phyloP scores from a whole-genome alignment of 2,113 vertebrate species.

The Seriola rivoliana region DNA sequence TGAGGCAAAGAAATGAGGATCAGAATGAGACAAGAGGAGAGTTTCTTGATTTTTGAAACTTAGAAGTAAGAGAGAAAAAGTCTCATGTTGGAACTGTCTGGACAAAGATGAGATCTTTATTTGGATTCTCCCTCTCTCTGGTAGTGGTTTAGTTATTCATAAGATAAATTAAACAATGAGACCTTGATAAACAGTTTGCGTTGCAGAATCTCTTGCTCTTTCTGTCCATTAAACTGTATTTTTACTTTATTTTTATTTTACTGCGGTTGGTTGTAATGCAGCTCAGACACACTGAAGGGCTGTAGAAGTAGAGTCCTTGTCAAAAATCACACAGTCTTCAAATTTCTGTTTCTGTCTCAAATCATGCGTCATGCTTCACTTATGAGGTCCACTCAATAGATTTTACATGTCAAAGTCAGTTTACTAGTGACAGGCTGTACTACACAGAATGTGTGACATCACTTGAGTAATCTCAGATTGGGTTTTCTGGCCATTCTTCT shows the following conservation, averaged over 20 bases:
- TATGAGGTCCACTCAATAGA: conserved; percentile 3
- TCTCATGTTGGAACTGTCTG: not conserved
- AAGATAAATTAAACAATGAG: not conserved
- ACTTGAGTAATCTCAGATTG: conserved; percentile 12
- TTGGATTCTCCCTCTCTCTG: not conserved
- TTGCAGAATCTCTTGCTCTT: not conserved
- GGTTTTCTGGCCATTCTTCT: not conserved
- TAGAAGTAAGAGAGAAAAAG: not conserved
- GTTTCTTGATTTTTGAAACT: not conserved
- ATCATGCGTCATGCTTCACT: not conserved
- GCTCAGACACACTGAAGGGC: not conserved
- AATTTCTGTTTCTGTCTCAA: not conserved
- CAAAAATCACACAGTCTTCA: not conserved
- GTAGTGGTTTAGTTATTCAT: not conserved
- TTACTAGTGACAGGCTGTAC: not conserved
- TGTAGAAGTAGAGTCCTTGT: not conserved
- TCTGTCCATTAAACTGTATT: not conserved
- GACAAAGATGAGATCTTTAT: not conserved
- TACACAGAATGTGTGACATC: conserved; percentile 15
- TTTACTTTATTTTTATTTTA: not conserved
- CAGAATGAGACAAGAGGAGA: no score
- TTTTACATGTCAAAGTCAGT: conserved; percentile 28
- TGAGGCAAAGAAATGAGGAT: not conserved
- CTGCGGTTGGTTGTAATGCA: not conserved
- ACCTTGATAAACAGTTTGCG: not conserved